Base-by-base conservation (phyloP, 2,113 vertebrate genomes). In the Vireo altiloquus region DNA sequence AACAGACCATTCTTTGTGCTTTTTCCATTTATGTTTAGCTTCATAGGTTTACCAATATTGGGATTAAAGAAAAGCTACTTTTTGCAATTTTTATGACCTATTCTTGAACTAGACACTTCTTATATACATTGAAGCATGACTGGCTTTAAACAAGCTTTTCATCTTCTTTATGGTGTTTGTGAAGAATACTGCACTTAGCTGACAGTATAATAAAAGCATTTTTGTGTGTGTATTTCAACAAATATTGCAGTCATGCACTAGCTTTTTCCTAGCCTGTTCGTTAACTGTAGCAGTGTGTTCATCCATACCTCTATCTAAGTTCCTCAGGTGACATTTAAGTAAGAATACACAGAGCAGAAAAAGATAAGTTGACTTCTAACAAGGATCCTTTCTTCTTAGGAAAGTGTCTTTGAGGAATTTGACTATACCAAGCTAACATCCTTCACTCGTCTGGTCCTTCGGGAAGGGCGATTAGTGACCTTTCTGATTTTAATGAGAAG, bases 1-100 rank as follows among this genome's bases (percentile, higher is more conserved):
- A 95, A 91, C 76, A 94, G 75, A 88, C 52, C 89, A 40, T 96
- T 89, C 91, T 91, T 96, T 97, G 89, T 96, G 82, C 24, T 79
- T 91, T 70, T 96, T 91, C 49, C 37, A 59, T 81, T 82, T 94
- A 81, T 65, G 17, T 94, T 95, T 94, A 82, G 65, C 68, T 22
- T 96, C 50, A 53, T 63, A 37, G 69, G n/a, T 94, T 96, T 94
- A 66, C 57, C 0, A 1, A 92, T 46, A 56, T 50, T 78, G n/a
- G 63, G 15, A 16, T 93, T 89, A 81, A 92, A 92, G 61, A 91
- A 71, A 60, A 69, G 10, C 30, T 81, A 46, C 18, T 64, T 90
- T 49, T 42, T 83, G 70, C 50, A 49, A 14, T 88, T 94, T 90
- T 94, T 91, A 90, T 89, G 71, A 76, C 37, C 37, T 39, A 3